These are phyloP conservation scores for Cavia porcellus DNA, from an alignment of 2,113 vertebrate genomes.

Conservation along the genomic window DNA sequence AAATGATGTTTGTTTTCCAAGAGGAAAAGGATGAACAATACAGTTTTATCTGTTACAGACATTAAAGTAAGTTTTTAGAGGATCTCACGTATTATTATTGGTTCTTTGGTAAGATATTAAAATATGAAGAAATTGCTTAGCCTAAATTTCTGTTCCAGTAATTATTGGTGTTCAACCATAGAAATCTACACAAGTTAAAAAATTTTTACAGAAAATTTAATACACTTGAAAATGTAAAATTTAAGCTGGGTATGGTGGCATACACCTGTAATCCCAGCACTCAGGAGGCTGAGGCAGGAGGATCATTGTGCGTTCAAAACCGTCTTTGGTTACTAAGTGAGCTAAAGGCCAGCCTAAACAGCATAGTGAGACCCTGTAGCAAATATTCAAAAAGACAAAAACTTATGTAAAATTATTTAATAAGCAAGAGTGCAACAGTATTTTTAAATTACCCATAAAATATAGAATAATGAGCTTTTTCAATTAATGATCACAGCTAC, in stretches of 20 bases:
- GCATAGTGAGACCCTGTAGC: no score
- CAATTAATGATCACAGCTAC: neutral
- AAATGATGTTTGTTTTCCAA: neutral
- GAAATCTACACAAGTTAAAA: neutral
- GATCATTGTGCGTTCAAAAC: no score
- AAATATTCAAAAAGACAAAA: neutral
- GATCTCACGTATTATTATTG: neutral
- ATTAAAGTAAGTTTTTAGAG: constrained; percentile 21
- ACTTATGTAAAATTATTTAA: neutral
- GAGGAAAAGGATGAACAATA: neutral
- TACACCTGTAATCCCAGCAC: no score
- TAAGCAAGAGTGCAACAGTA: neutral
- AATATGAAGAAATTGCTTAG: neutral
- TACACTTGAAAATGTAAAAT: neutral
- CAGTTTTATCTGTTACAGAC: neutral
- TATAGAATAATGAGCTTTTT: neutral
- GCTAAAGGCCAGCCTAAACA: no score
- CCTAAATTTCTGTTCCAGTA: neutral
- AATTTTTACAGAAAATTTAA: neutral
- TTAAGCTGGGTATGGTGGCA: neutral
- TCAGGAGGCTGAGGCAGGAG: no score
- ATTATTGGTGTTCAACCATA: neutral
- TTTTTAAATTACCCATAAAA: constrained; percentile 2
- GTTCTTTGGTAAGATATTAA: neutral
- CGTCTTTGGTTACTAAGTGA: no score